These are phyloP conservation scores for Sebastes taczanowskii DNA, from an alignment of 2,797 vertebrate species.

Conservation along the genomic window DNA sequence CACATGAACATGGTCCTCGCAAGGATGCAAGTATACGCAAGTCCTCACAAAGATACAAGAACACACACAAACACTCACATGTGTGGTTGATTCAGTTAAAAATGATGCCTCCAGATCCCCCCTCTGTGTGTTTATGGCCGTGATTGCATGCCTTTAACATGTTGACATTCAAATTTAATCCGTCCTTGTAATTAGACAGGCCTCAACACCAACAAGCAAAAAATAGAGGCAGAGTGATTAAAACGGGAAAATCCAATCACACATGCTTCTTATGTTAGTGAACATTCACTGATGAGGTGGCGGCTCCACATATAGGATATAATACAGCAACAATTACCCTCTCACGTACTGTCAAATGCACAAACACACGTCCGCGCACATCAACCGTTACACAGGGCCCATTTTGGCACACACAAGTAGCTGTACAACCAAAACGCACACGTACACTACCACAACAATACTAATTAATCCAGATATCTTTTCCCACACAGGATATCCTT, in stretches of 20 bases:
- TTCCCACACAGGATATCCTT: constrained; percentile 68
- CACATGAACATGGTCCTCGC: not conserved
- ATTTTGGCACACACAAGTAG: not conserved
- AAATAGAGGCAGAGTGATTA: constrained; percentile 71
- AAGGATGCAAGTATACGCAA: not conserved
- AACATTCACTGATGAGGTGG: constrained; percentile 56
- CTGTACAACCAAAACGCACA: constrained; percentile 18
- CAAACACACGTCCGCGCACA: not conserved
- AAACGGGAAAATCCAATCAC: constrained; percentile 79
- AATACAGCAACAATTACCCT: constrained; percentile 60
- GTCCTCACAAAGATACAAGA: not conserved
- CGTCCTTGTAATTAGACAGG: constrained; percentile 61
- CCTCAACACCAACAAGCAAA: constrained; percentile 37
- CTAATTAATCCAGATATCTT: constrained; percentile 79
- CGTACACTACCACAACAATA: constrained; percentile 44
- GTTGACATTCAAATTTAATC: constrained; percentile 70
- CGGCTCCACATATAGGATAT: constrained; percentile 31
- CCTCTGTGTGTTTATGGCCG: constrained; percentile 18
- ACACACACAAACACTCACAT: not conserved
- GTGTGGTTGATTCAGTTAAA: constrained; percentile 3
- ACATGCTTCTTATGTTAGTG: constrained; percentile 68
- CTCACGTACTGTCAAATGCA: constrained; percentile 11
- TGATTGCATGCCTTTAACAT: constrained; percentile 62
- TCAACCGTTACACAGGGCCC: not conserved
- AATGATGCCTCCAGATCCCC: not conserved